Evolutionary conservation across 2,797 vertebrate species (phyloP), one percentile per base, ranked within the genome.

Genomic region (Lateolabrax maculatus): DNA sequence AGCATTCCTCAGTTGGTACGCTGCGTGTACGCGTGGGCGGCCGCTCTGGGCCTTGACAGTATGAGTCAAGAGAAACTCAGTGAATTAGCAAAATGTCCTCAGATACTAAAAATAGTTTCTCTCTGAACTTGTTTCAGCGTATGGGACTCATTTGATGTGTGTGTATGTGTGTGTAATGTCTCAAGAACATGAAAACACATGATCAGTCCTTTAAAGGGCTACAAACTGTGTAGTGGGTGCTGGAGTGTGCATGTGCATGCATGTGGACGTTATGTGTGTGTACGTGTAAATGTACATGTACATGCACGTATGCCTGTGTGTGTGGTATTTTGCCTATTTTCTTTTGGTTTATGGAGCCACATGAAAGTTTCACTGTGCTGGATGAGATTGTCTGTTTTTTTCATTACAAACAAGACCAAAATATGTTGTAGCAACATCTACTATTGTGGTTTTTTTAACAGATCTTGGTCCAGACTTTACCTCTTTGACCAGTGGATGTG

Each of bases 291-390:
- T 23, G 37, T 19, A 37, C 49, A 48, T 36, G 46, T 18, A 36
- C 62, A 8, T 66, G 53, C 36, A 53, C 34, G 19, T 41, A 25
- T 31, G 43, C n/a, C 10, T 65, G 34, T 70, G 52, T 70, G 48
- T 77, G 77, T 79, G 69, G 73, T 86, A 69, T 78, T 85, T 81
- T 78, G 83, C 61, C 66, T 83, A 55, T 86, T 88, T 86, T 88
- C 49, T 77, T 74, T 71, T 77, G 79, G 75, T 94, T 92, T 89
- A 92, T 86, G 63, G 62, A 80, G 77, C 92, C 94, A 95, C 95
- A 94, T 94, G 80, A 94, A 95, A 93, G 91, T 60, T 64, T 67
- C 58, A 23, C 68, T 61, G 52, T 34, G 3, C 53, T 79, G 77
- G 58, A 58, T 71, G 68, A 84, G 84, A 84, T 81, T 83, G 72